phyloP scores from a whole-genome alignment of 2,888 invertebrate species.

The Biston stratarius region DNA sequence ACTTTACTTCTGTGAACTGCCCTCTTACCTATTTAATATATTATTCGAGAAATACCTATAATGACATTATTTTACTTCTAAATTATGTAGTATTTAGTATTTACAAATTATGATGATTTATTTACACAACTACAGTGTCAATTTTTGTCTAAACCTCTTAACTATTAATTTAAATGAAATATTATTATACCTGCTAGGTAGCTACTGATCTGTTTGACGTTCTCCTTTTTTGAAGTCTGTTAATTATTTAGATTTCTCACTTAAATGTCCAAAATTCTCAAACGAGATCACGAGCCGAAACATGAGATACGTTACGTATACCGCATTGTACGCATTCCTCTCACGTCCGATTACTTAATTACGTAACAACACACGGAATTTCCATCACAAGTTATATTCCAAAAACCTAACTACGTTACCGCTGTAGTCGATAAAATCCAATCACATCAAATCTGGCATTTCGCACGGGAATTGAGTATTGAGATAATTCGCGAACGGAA shows the following conservation, averaged over 20 bases:
- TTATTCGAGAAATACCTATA: no score
- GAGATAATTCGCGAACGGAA: slow-evolving; percentile 27
- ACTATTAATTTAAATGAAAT: no score
- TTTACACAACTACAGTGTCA: no score
- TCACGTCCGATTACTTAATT: slow-evolving; percentile 38
- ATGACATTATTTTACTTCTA: no score
- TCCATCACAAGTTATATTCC: slow-evolving; percentile 18
- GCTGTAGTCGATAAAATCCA: slow-evolving; percentile 26
- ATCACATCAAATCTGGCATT: slow-evolving; percentile 26
- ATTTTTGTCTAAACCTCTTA: no score
- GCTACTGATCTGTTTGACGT: no score
- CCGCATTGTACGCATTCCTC: slow-evolving; percentile 25
- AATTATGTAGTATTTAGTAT: no score
- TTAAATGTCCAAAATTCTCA: slow-evolving; percentile 14
- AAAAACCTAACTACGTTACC: slow-evolving; percentile 20
- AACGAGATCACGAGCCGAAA: slow-evolving; percentile 9
- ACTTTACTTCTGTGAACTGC: no score
- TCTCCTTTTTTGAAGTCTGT: no score
- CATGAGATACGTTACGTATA: slow-evolving; percentile 2
- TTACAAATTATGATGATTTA: no score
- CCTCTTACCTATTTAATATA: no score
- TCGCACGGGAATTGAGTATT: slow-evolving; percentile 22
- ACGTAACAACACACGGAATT: slow-evolving; percentile 34
- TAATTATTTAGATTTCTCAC: slow-evolving; percentile 6
- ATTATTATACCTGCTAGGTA: no score